These are phyloP conservation scores for Sclerurus mexicanus DNA, from an alignment of 2,113 vertebrate species.

Conservation along the genomic window DNA sequence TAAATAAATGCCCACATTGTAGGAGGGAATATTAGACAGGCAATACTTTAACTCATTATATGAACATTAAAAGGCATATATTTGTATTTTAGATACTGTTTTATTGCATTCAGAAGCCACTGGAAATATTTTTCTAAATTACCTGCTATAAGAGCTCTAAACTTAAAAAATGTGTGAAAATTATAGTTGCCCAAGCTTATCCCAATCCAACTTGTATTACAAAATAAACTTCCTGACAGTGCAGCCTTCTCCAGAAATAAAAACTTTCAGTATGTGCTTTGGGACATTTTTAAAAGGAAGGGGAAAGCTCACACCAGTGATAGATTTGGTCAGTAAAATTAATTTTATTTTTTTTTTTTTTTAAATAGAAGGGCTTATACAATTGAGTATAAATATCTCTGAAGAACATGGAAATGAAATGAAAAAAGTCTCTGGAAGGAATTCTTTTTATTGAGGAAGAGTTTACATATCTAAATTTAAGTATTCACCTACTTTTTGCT, in stretches of 20 bases:
- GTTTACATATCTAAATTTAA: slow-evolving; percentile 70
- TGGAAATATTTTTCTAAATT: slow-evolving; percentile 56
- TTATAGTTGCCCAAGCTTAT: background rate
- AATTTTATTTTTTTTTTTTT: slow-evolving; percentile 18
- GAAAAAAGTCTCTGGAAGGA: slow-evolving; percentile 40
- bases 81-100: slow-evolving; percentile 46
- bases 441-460: slow-evolving; percentile 72
- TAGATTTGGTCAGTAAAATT: slow-evolving; percentile 46
- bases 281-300: background rate
- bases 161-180: slow-evolving; percentile 16
- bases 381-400: slow-evolving; percentile 24
- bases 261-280: background rate
- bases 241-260: background rate
- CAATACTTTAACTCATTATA: slow-evolving; percentile 40
- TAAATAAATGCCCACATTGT: slow-evolving; percentile 41
- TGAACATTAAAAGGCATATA: slow-evolving; percentile 31
- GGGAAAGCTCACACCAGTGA: slow-evolving; percentile 24
- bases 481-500: slow-evolving; percentile 56
- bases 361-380: slow-evolving; percentile 43
- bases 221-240: background rate
- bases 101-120: slow-evolving; percentile 32
- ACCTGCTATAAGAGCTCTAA: slow-evolving; percentile 1
- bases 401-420: slow-evolving; percentile 51
- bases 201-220: background rate
- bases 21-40: slow-evolving; percentile 7